Evolutionary conservation across 2,113 vertebrate genomes (phyloP).

Genomic region (Alosa alosa): DNA sequence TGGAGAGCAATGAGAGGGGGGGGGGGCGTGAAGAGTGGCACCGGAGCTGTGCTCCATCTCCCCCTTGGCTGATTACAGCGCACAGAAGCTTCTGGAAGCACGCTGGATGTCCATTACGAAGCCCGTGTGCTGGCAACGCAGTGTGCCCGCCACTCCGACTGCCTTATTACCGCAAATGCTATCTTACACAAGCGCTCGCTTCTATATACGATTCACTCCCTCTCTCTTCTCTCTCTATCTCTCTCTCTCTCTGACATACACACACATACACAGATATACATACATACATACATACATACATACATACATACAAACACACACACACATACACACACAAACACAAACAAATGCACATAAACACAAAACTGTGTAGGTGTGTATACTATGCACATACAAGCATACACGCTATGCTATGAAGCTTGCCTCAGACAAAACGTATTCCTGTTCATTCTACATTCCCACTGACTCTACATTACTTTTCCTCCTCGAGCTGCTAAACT

Average conservation of each 20-base stretch:
- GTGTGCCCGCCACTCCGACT: slow-evolving; percentile 8
- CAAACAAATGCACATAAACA: not conserved
- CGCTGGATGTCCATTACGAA: not conserved
- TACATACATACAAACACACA: not conserved
- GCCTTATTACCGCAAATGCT: not conserved
- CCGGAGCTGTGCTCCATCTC: not conserved
- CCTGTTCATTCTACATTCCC: not conserved
- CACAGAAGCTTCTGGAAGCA: not conserved
- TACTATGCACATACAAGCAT: not conserved
- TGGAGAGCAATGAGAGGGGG: not conserved
- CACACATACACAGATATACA: not conserved
- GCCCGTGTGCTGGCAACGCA: slow-evolving; percentile 1
- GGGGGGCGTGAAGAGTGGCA: not conserved
- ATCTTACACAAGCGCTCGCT: not conserved
- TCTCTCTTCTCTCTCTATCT: not conserved
- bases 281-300: not conserved
- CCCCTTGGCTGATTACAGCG: not conserved
- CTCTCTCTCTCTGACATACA: not conserved
- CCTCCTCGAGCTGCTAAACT: not conserved
- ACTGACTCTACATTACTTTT: not conserved
- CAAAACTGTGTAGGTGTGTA: not conserved
- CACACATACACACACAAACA: slow-evolving; percentile 6
- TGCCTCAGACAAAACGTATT: not conserved
- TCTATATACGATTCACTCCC: not conserved
- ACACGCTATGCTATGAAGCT: not conserved